Percentiles rank a stretch among this genome's conserved stretches.
Evolutionary conservation across 2,113 vertebrate genomes (phyloP).

Genomic region (Scartelaos histophorus): DNA sequence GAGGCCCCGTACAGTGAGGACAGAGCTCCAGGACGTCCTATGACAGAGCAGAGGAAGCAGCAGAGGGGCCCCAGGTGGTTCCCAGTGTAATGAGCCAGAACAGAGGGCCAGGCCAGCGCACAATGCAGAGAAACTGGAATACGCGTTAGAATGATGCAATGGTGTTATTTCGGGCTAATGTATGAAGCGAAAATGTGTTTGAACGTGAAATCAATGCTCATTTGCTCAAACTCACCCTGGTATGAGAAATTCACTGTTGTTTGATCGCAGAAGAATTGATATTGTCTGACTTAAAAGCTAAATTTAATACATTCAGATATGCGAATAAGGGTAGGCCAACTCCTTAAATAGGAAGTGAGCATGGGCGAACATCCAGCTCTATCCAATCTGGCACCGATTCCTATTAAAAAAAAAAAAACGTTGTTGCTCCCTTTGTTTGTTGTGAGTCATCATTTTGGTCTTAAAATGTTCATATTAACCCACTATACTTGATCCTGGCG

Average conservation of each 20-base stretch:
- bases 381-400: no score
- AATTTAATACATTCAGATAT: not conserved
- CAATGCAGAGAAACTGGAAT: not conserved
- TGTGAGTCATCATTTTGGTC: no score
- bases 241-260: not conserved
- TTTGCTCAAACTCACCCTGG: not conserved
- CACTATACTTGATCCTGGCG: no score
- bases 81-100: constrained; percentile 43
- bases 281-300: not conserved
- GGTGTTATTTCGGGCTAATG: not conserved
- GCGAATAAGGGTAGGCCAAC: not conserved
- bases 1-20: no score
- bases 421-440: no score
- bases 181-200: not conserved
- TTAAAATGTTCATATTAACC: no score
- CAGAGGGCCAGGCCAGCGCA: constrained; percentile 1
- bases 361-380: no score
- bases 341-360: no score
- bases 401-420: no score
- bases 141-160: not conserved
- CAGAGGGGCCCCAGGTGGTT: constrained; percentile 42
- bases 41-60: constrained; percentile 61
- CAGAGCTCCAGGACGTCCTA: constrained; percentile 50
- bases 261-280: not conserved
- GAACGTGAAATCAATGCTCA: not conserved